A percentile compares a stretch with the other conserved stretches of the same genome.
phyloP scores from a whole-genome alignment of 1,140 invertebrate species.

The Pinna nobilis region DNA sequence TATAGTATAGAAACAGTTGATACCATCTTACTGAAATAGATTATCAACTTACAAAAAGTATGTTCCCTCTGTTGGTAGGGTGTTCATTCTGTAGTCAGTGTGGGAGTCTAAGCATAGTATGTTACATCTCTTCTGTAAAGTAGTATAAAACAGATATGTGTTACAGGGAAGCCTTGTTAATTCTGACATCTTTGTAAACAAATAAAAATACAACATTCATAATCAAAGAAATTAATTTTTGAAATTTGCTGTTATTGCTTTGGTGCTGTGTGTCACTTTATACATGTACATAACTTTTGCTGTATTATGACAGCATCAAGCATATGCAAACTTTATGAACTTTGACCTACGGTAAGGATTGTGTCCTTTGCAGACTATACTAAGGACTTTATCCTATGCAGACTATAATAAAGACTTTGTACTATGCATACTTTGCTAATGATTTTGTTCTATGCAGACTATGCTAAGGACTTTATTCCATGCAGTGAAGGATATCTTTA shows the following conservation, averaged over 20 bases:
- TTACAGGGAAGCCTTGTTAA: neutral
- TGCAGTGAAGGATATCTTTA: too few species aligned
- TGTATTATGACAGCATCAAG: too few species aligned
- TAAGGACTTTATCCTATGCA: too few species aligned
- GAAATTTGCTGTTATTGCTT: neutral
- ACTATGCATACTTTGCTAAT: too few species aligned
- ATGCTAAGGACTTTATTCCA: too few species aligned
- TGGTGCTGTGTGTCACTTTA: neutral
- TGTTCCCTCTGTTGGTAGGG: conserved; percentile 70
- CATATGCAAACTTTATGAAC: too few species aligned
- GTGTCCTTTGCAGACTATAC: too few species aligned
- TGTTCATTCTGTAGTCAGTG: conserved; percentile 89
- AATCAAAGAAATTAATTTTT: neutral
- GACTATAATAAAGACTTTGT: too few species aligned
- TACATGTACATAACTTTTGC: neutral
- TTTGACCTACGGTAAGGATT: too few species aligned
- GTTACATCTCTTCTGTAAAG: conserved; percentile 81
- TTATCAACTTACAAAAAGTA: conserved; percentile 84
- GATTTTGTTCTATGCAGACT: too few species aligned
- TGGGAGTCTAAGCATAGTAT: conserved; percentile 91
- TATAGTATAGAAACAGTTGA: too few species aligned
- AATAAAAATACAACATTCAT: neutral
- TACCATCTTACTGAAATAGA: neutral
- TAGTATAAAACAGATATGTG: neutral
- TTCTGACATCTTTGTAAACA: neutral